A percentile compares a stretch with the other conserved stretches of the same genome.
Conservation (phyloP, 2,113 vertebrate species). For the Columbina picui region DNA sequence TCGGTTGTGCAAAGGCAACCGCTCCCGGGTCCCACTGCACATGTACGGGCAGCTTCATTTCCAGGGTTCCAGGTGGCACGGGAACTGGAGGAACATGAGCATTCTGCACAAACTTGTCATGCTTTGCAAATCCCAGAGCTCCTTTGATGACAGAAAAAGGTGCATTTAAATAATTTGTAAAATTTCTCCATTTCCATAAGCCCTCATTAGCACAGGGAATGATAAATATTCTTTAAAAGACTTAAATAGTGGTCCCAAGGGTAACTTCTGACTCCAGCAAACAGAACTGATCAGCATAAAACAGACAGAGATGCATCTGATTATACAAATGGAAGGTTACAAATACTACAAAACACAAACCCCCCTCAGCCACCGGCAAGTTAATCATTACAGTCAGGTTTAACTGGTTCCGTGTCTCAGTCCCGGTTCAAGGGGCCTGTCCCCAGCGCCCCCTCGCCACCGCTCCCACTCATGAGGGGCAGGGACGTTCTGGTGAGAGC, state of each 20-base stretch:
- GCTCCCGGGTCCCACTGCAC: background rate
- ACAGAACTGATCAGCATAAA: background rate
- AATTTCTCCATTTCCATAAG: background rate
- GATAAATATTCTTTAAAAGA: background rate
- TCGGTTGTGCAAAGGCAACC: background rate
- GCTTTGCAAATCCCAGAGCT: background rate
- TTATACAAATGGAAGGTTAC: background rate
- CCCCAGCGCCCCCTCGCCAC: background rate
- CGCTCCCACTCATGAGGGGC: background rate
- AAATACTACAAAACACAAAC: background rate
- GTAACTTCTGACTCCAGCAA: background rate
- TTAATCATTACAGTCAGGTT: background rate
- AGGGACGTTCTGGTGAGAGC: background rate
- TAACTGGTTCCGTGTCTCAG: background rate
- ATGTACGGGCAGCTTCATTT: background rate
- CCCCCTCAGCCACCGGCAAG: background rate
- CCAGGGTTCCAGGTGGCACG: background rate
- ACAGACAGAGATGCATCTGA: background rate
- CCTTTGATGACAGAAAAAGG: background rate
- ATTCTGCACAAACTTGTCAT: background rate
- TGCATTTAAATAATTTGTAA: background rate
- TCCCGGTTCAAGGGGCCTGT: background rate
- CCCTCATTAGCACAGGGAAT: background rate
- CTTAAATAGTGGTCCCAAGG: background rate
- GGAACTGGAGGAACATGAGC: background rate